These are phyloP conservation scores for Chitala chitala DNA, from an alignment of 2,113 vertebrate genomes.

Conservation along the genomic window DNA sequence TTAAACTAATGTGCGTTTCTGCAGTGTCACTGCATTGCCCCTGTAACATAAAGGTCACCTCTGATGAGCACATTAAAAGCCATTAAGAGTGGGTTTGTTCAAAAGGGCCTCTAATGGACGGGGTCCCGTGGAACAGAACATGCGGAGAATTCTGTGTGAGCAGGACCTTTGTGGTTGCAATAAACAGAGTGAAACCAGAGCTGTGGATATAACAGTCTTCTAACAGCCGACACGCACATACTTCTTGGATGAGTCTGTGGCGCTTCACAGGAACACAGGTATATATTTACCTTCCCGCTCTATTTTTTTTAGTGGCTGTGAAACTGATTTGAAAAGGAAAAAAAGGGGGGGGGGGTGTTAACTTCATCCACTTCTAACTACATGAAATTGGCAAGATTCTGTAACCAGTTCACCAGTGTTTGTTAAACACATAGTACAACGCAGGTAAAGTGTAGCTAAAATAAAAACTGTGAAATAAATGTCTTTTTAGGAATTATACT, in stretches of 20 bases:
- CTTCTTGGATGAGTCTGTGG: no score
- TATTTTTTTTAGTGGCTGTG: neutral
- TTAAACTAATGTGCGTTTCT: conserved; percentile 28
- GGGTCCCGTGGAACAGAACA: conserved; percentile 26
- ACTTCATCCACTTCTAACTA: no score
- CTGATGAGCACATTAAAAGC: conserved; percentile 29
- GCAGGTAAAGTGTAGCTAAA: neutral
- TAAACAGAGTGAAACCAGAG: conserved; percentile 37
- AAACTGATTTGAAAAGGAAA: no score
- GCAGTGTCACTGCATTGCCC: conserved; percentile 16
- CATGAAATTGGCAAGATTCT: neutral
- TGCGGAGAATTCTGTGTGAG: conserved; percentile 7
- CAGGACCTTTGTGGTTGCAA: conserved; percentile 22
- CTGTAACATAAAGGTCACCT: conserved; percentile 38
- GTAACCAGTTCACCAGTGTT: neutral
- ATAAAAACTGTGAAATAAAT: conserved; percentile 14
- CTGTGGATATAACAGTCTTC: no score
- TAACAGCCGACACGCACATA: no score
- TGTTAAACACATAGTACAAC: neutral
- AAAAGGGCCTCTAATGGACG: conserved; percentile 28
- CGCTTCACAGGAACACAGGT: no score
- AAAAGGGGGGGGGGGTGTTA: no score
- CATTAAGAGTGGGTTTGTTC: conserved; percentile 37
- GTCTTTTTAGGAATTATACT: no score
- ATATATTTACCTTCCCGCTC: neutral